These are phyloP conservation scores for Cercopithecus hamlyni DNA, from an alignment of 2,797 vertebrate species.

Conservation along the genomic window DNA sequence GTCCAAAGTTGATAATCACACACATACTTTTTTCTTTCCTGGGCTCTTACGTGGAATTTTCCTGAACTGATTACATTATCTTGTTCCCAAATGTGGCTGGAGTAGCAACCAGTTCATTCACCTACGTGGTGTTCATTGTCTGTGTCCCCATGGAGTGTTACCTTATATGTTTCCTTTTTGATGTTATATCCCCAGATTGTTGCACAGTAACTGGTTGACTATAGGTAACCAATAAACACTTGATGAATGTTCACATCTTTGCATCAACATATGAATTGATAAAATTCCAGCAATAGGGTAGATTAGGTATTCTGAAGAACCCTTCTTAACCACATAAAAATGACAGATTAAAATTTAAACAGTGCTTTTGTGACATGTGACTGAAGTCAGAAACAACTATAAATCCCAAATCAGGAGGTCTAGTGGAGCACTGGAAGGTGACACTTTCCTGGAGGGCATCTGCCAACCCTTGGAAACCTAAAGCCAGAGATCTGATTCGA, in stretches of 20 bases:
- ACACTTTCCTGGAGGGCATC: not conserved
- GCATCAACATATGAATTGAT: not conserved
- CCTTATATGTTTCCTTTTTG: not conserved
- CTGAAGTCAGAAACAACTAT: not conserved
- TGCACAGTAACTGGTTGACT: not conserved
- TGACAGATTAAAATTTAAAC: not conserved
- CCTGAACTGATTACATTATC: not conserved
- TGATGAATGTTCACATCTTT: not conserved
- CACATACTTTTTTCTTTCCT: not conserved
- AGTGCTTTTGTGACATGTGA: not conserved
- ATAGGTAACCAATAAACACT: not conserved
- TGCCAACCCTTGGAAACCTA: not conserved
- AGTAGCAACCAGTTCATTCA: not conserved
- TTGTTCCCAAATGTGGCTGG: not conserved
- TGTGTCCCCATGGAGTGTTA: not conserved
- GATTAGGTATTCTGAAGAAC: not conserved
- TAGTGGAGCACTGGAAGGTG: not conserved
- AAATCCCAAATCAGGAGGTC: not conserved
- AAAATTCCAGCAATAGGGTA: not conserved
- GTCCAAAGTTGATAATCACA: not conserved
- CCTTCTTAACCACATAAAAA: not conserved
- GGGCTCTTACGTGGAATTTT: not conserved
- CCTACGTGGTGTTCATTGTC: not conserved
- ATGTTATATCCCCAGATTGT: not conserved
- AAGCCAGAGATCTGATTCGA: not conserved